phyloP scores from a whole-genome alignment of 2,888 invertebrate species.

The Amiota minor region DNA sequence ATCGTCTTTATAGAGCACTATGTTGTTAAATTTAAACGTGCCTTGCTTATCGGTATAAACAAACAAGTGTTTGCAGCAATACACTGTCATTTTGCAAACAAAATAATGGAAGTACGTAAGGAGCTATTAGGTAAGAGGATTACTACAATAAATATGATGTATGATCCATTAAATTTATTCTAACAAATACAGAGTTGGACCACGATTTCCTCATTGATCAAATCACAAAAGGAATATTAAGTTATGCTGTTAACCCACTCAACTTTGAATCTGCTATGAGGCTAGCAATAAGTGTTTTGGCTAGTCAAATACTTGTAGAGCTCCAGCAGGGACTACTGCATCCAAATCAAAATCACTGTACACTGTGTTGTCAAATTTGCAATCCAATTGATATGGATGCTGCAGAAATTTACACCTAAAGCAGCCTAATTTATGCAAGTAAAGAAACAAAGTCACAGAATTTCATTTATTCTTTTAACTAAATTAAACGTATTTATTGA shows the following conservation, averaged over 20 bases:
- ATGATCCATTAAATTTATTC: not conserved
- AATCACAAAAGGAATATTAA: constrained; percentile 65
- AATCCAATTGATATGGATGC: not conserved
- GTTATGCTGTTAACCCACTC: constrained; percentile 63
- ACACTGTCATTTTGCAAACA: constrained; percentile 54
- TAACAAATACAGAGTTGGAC: constrained; percentile 58
- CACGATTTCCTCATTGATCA: constrained; percentile 62
- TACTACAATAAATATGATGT: not conserved
- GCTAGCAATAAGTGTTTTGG: constrained; percentile 62
- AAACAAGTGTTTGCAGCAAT: constrained; percentile 58
- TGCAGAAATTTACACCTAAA: not conserved
- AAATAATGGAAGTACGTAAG: constrained; percentile 53
- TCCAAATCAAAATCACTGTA: constrained; percentile 50
- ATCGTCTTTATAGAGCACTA: constrained; percentile 62
- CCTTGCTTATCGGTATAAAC: constrained; percentile 58
- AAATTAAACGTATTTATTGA: too few species aligned
- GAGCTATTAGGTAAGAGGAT: constrained; percentile 56
- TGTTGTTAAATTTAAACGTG: constrained; percentile 59
- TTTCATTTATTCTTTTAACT: too few species aligned
- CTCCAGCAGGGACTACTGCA: constrained; percentile 65
- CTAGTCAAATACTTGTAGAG: constrained; percentile 66
- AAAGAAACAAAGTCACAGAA: too few species aligned
- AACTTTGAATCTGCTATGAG: constrained; percentile 64
- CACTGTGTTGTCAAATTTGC: constrained; percentile 3
- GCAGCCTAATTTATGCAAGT: too few species aligned